Conservation (phyloP, 1,140 invertebrate genomes). For the Cyphomyrmex costatus region DNA sequence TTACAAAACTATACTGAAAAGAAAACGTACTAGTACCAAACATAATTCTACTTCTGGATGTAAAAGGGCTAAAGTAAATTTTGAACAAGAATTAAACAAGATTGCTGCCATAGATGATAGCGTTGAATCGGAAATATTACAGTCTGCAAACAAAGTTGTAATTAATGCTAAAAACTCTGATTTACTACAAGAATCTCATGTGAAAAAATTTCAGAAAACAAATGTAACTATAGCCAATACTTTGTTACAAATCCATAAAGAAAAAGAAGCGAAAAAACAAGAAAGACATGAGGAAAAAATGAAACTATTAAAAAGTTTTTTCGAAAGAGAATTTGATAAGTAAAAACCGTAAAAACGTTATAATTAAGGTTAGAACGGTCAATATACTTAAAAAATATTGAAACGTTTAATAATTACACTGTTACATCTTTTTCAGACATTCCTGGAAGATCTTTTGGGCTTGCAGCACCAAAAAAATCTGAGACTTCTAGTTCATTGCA, state of each 20-base stretch:
- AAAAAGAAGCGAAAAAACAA: constrained; percentile 3
- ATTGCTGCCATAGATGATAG: neutral
- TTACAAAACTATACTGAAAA: constrained; percentile 2
- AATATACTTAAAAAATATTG: no score
- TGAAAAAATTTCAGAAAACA: neutral
- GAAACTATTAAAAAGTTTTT: neutral
- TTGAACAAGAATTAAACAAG: neutral
- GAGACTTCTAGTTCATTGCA: no score
- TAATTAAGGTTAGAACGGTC: no score
- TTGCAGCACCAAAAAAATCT: no score
- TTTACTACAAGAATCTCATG: neutral
- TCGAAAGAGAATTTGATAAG: neutral
- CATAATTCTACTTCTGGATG: neutral
- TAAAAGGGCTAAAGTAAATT: neutral
- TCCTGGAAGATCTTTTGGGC: no score
- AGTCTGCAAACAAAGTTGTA: neutral
- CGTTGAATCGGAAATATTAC: neutral
- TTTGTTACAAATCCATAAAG: neutral
- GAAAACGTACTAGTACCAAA: neutral
- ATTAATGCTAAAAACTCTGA: neutral
- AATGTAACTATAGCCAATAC: neutral
- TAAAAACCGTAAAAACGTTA: no score
- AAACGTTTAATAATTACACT: no score
- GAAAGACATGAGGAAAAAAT: constrained; percentile 22
- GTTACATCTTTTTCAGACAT: no score